A percentile compares a stretch with the other conserved stretches of the same genome.
phyloP scores from a whole-genome alignment of 2,888 invertebrate genomes.

The Piscicola geometra region DNA sequence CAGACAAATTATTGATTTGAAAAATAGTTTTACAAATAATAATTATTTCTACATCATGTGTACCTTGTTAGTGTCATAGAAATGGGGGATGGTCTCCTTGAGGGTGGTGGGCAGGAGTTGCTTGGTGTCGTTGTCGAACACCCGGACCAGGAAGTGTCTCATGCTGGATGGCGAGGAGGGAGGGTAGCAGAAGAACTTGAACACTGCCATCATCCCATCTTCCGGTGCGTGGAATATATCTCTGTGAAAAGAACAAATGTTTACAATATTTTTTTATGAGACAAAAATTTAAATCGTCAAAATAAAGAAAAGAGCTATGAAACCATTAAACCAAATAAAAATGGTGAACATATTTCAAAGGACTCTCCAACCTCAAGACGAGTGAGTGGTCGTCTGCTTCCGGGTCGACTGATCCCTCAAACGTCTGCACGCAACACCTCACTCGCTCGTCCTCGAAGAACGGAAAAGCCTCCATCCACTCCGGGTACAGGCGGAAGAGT shows the following conservation, averaged over 20 bases:
- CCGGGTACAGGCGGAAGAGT: conserved; percentile 21
- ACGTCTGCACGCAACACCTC: conserved; percentile 4
- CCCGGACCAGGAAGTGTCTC: conserved; percentile 42
- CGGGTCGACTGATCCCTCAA: neutral
- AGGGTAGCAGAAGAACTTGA: conserved; percentile 5
- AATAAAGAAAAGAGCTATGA: too few species aligned
- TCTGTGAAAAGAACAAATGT: neutral
- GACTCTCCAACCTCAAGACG: neutral
- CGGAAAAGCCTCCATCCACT: conserved; percentile 11
- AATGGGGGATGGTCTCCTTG: neutral
- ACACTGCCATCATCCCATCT: neutral
- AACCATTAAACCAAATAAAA: neutral
- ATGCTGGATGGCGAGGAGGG: neutral
- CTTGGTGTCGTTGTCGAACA: conserved; percentile 56
- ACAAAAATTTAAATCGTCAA: neutral
- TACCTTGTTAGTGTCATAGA: neutral
- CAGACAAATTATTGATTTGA: too few species aligned
- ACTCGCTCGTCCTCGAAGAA: conserved; percentile 21
- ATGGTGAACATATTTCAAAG: neutral
- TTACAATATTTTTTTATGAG: neutral
- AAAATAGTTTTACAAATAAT: too few species aligned
- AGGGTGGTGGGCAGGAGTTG: conserved; percentile 49
- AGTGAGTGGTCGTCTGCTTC: neutral
- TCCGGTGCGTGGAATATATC: conserved; percentile 21
- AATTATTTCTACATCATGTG: neutral